phyloP scores from a whole-genome alignment of 1,140 invertebrate species.

The Scaptomyza montana region DNA sequence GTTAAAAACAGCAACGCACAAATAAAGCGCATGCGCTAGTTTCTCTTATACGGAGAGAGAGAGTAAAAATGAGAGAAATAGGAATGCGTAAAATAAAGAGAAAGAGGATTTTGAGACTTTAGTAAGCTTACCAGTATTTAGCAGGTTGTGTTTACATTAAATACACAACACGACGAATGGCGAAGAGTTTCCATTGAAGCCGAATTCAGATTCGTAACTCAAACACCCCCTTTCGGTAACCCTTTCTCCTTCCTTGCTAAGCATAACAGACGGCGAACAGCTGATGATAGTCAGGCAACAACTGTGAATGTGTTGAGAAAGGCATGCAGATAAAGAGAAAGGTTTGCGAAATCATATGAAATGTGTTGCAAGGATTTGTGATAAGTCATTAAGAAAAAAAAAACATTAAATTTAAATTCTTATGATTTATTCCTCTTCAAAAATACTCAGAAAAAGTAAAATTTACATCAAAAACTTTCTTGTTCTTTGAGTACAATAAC shows the following conservation, averaged over 20 bases:
- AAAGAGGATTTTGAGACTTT: slow-evolving; percentile 10
- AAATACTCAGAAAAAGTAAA: too few species aligned
- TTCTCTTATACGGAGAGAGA: slow-evolving; percentile 50
- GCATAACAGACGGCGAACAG: slow-evolving; percentile 49
- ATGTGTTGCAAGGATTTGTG: slow-evolving; percentile 16
- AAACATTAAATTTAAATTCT: too few species aligned
- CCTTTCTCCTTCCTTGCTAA: not conserved
- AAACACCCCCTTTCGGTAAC: slow-evolving; percentile 3
- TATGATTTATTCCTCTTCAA: too few species aligned
- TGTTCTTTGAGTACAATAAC: too few species aligned
- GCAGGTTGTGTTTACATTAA: slow-evolving; percentile 63
- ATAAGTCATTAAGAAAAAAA: too few species aligned
- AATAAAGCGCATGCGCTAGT: slow-evolving; percentile 45
- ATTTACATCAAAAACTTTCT: too few species aligned
- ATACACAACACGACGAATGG: slow-evolving; percentile 48
- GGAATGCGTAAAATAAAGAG: slow-evolving; percentile 14
- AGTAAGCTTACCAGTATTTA: slow-evolving; percentile 55
- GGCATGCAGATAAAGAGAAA: too few species aligned
- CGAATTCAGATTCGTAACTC: slow-evolving; percentile 42
- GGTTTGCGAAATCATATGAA: slow-evolving; percentile 53
- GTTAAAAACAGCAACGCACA: too few species aligned
- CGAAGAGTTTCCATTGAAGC: slow-evolving; percentile 38
- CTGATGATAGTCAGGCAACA: slow-evolving; percentile 56
- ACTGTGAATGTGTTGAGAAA: slow-evolving; percentile 6
- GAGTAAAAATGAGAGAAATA: slow-evolving; percentile 15